Evolutionary conservation across 2,797 vertebrate genomes (phyloP).

Genomic region (Phoebastria nigripes): DNA sequence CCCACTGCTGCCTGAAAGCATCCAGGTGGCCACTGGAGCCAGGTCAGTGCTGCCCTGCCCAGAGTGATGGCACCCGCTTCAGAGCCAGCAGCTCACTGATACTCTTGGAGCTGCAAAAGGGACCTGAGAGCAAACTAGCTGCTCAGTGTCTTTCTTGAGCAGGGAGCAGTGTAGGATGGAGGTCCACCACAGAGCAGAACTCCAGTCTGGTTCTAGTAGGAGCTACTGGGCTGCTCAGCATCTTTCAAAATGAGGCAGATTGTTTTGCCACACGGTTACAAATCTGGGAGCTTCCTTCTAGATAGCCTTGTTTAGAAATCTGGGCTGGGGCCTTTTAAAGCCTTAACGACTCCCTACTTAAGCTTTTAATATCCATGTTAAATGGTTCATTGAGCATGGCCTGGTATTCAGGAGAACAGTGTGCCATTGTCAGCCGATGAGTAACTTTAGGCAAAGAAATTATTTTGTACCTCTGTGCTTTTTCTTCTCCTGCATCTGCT

Average conservation of each 20-base stretch:
- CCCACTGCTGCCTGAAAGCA: neutral
- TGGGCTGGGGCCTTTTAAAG: conserved; percentile 23
- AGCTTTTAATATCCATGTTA: conserved; percentile 28
- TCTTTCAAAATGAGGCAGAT: neutral
- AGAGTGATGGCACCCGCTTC: neutral
- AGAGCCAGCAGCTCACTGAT: neutral
- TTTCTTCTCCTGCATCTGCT: neutral
- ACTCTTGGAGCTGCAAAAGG: neutral
- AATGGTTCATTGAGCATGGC: neutral
- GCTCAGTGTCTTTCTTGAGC: neutral
- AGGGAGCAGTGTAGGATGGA: neutral
- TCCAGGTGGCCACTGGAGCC: neutral
- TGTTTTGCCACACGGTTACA: neutral
- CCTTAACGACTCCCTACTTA: neutral
- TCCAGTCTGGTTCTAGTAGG: accelerated
- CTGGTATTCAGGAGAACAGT: conserved; percentile 9
- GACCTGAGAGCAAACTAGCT: neutral
- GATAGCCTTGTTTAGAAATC: conserved; percentile 30
- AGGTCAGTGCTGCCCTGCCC: neutral
- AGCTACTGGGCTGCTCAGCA: neutral
- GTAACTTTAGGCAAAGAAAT: conserved; percentile 6
- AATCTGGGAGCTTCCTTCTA: neutral
- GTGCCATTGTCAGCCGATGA: neutral
- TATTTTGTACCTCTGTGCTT: neutral
- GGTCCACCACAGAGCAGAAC: neutral